Percentiles rank a stretch among this genome's conserved stretches.
Evolutionary conservation across 1,140 invertebrate genomes (phyloP).

Genomic region (Hormaphis cornu): DNA sequence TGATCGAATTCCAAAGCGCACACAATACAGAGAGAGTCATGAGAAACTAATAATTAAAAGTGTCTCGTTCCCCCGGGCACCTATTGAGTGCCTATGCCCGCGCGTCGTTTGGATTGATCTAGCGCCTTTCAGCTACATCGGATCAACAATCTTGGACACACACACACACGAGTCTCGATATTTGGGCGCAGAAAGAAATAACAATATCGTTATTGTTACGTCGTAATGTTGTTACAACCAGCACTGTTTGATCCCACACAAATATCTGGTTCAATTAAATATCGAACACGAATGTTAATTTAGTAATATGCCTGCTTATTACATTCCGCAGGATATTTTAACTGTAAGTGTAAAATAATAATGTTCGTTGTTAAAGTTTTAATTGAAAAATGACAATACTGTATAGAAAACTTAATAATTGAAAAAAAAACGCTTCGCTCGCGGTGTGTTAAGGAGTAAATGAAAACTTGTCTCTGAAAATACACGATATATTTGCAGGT

Average conservation of each 20-base stretch:
- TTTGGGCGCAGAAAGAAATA: background rate
- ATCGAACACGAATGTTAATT: background rate
- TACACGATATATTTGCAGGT: background rate
- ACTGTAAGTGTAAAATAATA: background rate
- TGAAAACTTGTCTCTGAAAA: background rate
- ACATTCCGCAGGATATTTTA: background rate
- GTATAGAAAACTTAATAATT: too few relatives aligned
- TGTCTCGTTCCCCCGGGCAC: background rate
- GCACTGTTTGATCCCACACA: background rate
- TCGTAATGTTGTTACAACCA: background rate
- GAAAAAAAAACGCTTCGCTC: too few relatives aligned
- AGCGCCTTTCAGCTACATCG: background rate
- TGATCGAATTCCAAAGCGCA: conserved; percentile 14
- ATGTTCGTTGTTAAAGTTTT: background rate
- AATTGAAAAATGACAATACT: too few relatives aligned
- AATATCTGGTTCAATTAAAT: background rate
- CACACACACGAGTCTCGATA: background rate
- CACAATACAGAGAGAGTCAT: conserved; percentile 2
- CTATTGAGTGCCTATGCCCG: background rate
- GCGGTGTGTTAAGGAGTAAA: too few relatives aligned
- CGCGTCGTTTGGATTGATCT: conserved; percentile 8
- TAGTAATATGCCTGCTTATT: background rate
- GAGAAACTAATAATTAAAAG: conserved; percentile 13
- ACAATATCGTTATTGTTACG: background rate
- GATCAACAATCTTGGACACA: background rate